phyloP scores from a whole-genome alignment of 2,797 vertebrate genomes.

The Taeniopygia guttata region DNA sequence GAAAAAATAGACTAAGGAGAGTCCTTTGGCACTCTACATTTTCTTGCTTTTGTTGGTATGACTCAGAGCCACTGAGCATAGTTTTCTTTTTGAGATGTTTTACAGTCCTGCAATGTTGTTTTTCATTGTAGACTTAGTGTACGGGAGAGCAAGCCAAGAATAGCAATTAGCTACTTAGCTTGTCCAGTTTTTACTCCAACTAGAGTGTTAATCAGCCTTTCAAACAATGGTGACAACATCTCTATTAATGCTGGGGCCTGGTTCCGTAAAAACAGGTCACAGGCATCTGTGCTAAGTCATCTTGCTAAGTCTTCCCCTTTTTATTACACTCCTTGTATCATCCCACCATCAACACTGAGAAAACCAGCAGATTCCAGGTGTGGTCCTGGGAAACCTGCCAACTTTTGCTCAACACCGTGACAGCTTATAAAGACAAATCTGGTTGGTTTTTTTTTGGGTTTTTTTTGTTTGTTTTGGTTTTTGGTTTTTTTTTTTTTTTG shows the following conservation, averaged over 20 bases:
- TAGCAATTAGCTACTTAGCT: constrained; percentile 65
- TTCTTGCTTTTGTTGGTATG: constrained; percentile 13
- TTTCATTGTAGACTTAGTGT: neutral
- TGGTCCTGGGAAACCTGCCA: neutral
- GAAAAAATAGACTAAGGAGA: neutral
- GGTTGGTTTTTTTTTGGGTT: neutral
- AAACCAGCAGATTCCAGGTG: neutral
- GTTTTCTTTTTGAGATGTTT: constrained; percentile 39
- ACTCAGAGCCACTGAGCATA: neutral
- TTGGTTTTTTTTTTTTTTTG: no score
- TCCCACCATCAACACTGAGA: neutral
- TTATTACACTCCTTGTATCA: neutral
- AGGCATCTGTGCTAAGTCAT: neutral
- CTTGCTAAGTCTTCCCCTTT: neutral
- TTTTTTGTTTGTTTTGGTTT: no score
- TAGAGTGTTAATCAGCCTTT: constrained; percentile 34
- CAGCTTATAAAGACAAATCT: neutral
- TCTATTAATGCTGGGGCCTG: neutral
- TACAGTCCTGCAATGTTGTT: constrained; percentile 16
- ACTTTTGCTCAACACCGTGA: neutral
- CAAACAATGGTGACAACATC: constrained; percentile 43
- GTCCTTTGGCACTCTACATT: neutral
- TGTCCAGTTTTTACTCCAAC: constrained; percentile 33
- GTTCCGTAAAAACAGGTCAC: neutral
- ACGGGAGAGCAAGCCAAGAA: constrained; percentile 60